Evolutionary conservation across 35 echinoderm and acorn worm genomes (phyloP).

Genomic region (Heliocidaris erythrogramma): DNA sequence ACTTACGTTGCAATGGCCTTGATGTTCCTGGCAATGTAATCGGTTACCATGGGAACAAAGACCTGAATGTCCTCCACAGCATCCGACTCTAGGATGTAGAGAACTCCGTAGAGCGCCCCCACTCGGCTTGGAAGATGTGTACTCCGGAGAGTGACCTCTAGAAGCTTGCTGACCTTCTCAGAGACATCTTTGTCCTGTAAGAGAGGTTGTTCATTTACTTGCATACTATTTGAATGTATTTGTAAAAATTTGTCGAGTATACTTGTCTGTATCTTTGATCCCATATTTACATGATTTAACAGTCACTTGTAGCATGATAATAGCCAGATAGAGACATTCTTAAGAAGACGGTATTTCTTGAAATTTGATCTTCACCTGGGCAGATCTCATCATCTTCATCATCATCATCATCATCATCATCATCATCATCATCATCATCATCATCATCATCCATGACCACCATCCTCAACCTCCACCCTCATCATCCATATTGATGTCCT

Average conservation of each 20-base stretch:
- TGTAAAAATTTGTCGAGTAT: too few relatives aligned
- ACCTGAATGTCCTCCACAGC: conserved; percentile 90
- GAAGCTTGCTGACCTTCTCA: conserved; percentile 94
- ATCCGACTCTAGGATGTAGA: conserved; percentile 94
- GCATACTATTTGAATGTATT: too few relatives aligned
- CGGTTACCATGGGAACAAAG: conserved; percentile 85
- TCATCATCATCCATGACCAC: too few relatives aligned
- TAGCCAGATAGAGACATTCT: background rate
- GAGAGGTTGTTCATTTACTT: background rate
- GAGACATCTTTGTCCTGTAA: conserved; percentile 86
- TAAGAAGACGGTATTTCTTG: background rate
- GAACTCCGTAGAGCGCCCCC: conserved; percentile 86
- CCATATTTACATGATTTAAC: background rate
- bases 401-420: too few relatives aligned
- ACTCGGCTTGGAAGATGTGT: conserved; percentile 87
- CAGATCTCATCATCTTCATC: too few relatives aligned
- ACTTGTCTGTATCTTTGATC: background rate
- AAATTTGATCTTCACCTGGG: too few relatives aligned
- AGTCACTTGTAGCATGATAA: background rate
- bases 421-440: too few relatives aligned
- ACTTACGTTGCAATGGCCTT: conserved; percentile 82
- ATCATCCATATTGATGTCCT: too few relatives aligned
- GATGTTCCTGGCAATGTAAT: conserved; percentile 83
- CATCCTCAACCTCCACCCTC: too few relatives aligned
- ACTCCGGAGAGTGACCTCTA: conserved; percentile 95